phyloP scores from a whole-genome alignment of 2,888 invertebrate genomes.

The Drosophila engyochracea region DNA sequence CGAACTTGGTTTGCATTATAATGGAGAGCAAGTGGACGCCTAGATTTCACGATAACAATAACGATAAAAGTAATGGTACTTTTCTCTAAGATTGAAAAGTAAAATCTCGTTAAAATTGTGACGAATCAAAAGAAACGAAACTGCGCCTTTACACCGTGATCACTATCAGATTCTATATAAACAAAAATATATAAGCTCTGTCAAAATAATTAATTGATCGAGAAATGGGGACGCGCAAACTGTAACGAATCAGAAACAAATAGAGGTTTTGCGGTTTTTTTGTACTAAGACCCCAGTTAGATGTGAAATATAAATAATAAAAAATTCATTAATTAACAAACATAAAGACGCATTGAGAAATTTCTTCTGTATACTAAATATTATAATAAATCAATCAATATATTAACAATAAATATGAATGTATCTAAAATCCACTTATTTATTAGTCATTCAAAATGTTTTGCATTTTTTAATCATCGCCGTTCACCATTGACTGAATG shows the following conservation, averaged over 20 bases:
- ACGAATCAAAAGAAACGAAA: not conserved
- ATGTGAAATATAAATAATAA: not conserved
- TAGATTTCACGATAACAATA: constrained; percentile 6
- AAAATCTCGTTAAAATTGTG: not conserved
- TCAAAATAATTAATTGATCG: not conserved
- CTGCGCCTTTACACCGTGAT: not conserved
- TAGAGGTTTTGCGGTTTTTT: fast-evolving
- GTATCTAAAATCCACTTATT: not conserved
- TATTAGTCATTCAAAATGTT: not conserved
- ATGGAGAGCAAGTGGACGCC: constrained; percentile 41
- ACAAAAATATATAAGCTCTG: not conserved
- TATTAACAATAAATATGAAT: not conserved
- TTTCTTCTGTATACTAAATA: not conserved
- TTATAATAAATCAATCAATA: not conserved
- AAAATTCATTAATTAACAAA: not conserved
- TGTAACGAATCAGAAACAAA: not conserved
- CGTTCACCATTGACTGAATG: not conserved
- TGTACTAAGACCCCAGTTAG: not conserved
- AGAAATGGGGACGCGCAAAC: not conserved
- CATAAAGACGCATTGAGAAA: not conserved
- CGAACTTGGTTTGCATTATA: constrained; percentile 62
- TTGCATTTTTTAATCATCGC: not conserved
- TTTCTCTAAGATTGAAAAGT: not conserved
- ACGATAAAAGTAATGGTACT: not conserved
- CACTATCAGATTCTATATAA: not conserved